A percentile compares a stretch with the other conserved stretches of the same genome.
phyloP scores from a whole-genome alignment of 2,888 invertebrate species.

The Eupeodes latifasciatus region DNA sequence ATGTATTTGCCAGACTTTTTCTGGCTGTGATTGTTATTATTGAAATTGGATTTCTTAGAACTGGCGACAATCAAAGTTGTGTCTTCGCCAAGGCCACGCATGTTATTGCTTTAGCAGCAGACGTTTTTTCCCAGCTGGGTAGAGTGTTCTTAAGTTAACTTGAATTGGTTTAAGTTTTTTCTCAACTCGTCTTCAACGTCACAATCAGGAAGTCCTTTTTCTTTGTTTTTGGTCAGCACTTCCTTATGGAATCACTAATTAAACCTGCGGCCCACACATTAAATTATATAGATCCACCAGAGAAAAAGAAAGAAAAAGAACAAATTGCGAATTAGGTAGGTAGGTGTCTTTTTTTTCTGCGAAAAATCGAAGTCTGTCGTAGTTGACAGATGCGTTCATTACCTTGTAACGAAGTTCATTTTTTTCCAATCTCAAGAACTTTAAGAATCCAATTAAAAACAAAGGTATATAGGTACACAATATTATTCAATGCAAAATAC shows the following conservation, averaged over 20 bases:
- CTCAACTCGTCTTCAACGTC: neutral
- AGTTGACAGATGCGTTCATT: slow-evolving; percentile 69
- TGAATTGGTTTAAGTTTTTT: neutral
- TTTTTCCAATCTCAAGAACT: slow-evolving; percentile 34
- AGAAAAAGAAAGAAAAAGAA: slow-evolving; percentile 21
- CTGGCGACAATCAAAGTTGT: slow-evolving; percentile 67
- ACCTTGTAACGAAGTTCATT: slow-evolving; percentile 66
- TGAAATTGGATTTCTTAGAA: slow-evolving; percentile 80
- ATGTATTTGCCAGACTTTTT: slow-evolving; percentile 64
- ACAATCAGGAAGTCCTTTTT: neutral
- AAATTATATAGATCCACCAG: neutral
- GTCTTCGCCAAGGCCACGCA: slow-evolving; percentile 83
- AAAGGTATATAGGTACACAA: slow-evolving; percentile 24
- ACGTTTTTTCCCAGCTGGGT: neutral
- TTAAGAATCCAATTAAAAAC: slow-evolving; percentile 37
- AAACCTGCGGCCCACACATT: slow-evolving; percentile 32
- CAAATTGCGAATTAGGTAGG: slow-evolving; percentile 62
- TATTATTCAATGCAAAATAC: slow-evolving; percentile 31
- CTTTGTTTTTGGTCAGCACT: neutral
- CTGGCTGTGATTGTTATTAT: slow-evolving; percentile 77
- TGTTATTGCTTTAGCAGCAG: slow-evolving; percentile 76
- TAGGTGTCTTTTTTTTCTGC: slow-evolving; percentile 57
- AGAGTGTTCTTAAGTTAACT: neutral
- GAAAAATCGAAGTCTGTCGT: slow-evolving; percentile 78
- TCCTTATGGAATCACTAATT: slow-evolving; percentile 37